phyloP scores from a whole-genome alignment of 2,888 invertebrate species.

The Parnassius orleans region DNA sequence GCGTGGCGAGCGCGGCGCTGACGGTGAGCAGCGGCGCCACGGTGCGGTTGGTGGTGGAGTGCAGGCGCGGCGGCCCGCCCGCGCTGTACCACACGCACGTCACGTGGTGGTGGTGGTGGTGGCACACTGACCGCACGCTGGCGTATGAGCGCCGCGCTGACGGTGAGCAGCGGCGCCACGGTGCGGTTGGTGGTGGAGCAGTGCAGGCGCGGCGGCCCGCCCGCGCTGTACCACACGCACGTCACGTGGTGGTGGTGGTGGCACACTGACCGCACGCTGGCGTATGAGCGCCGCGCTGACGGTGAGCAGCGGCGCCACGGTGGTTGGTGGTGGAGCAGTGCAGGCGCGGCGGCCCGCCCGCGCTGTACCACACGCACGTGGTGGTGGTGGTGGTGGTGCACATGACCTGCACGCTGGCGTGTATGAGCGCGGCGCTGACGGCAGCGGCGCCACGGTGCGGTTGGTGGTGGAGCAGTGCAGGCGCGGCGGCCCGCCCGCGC shows the following conservation, averaged over 20 bases:
- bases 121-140: background rate
- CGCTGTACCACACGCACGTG: background rate
- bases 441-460: constrained; percentile 1
- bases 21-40: constrained; percentile 1
- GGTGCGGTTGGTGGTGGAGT: constrained; percentile 2
- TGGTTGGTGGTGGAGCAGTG: background rate
- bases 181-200: constrained; percentile 83
- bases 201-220: constrained; percentile 50
- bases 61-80: background rate
- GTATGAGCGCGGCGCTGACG: background rate
- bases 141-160: constrained; percentile 82
- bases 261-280: background rate
- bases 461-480: constrained; percentile 2
- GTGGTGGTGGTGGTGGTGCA: no score
- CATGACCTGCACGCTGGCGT: constrained; percentile 1
- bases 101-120: background rate
- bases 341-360: no score
- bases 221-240: background rate
- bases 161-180: constrained; percentile 65
- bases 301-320: constrained; percentile 2
- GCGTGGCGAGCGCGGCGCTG: constrained; percentile 55
- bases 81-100: background rate
- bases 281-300: background rate
- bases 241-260: background rate
- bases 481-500: background rate